Conservation (phyloP, 64 coral and sea anemone species). For the Stichodactyla mertensii region DNA sequence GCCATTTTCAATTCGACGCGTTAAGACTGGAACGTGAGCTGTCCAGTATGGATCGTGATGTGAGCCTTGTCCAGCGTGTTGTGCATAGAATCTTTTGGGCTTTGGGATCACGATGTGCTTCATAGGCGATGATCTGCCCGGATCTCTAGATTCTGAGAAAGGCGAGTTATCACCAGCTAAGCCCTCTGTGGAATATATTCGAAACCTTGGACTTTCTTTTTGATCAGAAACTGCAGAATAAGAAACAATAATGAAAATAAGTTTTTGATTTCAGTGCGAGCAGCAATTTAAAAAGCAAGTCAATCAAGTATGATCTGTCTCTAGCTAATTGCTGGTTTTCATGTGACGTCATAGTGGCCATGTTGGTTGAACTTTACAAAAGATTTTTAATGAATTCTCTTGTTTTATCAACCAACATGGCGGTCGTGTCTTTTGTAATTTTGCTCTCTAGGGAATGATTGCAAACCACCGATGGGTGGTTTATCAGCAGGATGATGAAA, state of each 20-base stretch:
- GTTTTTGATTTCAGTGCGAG: not conserved
- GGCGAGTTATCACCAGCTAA: constrained; percentile 4
- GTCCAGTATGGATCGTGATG: not conserved
- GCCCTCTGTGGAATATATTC: not conserved
- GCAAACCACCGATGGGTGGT: no score
- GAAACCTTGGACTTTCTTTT: not conserved
- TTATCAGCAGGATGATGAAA: no score
- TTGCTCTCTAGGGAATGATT: no score
- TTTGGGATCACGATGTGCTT: not conserved
- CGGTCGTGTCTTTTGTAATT: no score
- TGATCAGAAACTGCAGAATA: not conserved
- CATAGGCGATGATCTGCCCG: no score
- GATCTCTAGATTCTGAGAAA: not conserved
- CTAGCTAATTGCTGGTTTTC: no score
- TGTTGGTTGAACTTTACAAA: no score
- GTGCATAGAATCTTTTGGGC: not conserved
- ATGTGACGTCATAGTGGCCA: no score
- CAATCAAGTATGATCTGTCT: no score
- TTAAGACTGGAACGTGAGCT: not conserved
- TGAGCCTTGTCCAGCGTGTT: not conserved
- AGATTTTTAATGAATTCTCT: no score
- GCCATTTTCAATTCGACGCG: not conserved
- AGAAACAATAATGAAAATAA: not conserved
- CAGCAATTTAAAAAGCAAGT: no score
- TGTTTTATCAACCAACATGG: no score